These are phyloP conservation scores for Rhadina sibilatrix DNA, from an alignment of 2,113 vertebrate species.

Conservation along the genomic window DNA sequence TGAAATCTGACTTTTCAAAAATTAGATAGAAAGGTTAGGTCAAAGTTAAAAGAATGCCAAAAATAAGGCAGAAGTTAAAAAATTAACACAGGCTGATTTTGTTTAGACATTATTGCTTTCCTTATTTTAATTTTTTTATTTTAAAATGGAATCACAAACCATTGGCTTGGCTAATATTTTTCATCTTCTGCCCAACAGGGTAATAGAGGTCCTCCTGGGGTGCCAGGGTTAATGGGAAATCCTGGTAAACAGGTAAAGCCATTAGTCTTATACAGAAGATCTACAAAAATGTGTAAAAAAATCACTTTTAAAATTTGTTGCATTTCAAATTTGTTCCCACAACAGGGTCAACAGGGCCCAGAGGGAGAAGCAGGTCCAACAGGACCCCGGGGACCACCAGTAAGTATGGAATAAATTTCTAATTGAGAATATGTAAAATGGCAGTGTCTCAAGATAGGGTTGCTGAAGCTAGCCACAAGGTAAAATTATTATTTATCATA, in stretches of 20 bases:
- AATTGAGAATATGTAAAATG: background rate
- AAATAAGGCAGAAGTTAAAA: background rate
- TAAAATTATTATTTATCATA: background rate
- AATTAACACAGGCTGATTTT: background rate
- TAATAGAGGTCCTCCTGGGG: conserved; percentile 78
- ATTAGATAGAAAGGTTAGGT: background rate
- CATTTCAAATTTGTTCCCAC: background rate
- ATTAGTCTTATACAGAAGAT: background rate
- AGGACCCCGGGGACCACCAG: conserved; percentile 85
- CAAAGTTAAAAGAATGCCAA: background rate
- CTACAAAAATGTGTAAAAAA: background rate
- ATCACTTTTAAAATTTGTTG: background rate
- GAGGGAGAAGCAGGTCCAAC: conserved; percentile 85
- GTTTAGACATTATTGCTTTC: background rate
- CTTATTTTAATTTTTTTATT: background rate
- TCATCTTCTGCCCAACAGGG: conserved; percentile 75
- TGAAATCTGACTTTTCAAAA: background rate
- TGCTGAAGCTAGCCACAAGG: background rate
- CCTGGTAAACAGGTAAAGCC: conserved; percentile 87
- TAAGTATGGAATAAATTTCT: conserved; percentile 72
- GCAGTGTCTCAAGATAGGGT: background rate
- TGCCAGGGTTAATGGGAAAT: conserved; percentile 87
- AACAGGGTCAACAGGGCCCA: conserved; percentile 88
- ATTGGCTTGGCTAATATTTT: background rate
- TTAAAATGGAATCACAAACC: background rate